Base-by-base conservation (phyloP, 1,140 invertebrate genomes). In the Eumaeus atala region DNA sequence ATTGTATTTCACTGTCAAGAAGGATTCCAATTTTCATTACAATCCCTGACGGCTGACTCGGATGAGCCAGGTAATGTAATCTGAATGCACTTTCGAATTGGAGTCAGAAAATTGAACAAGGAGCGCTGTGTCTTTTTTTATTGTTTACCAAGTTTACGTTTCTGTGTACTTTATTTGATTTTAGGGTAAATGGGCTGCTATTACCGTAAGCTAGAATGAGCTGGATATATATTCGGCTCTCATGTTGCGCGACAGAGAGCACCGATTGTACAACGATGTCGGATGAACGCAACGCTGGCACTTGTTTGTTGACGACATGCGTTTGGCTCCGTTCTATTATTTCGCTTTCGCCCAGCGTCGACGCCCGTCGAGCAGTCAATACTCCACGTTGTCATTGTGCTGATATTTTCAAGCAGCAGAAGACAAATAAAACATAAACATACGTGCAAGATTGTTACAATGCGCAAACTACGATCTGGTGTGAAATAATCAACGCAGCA, bases 401-500 rank as follows among this genome's bases (percentile, higher is more conserved):
- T 60, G 62, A 44, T 53, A 33, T 44, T 16, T 12, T 16, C 21
- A 35, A n/a, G 18, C 8, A n/a, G 17, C 28, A 28, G 51, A 34
- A 40, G 42, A 44, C 10, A 44, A 44, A 44, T 35, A 21, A 21
- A 34, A 28, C 33, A 53, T 33, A 42, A 34, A 14, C 9, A 16
- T 11, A 28, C n/a, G 8, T 28, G 40, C 21, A 49, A 17, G 11
- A 48, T 61, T 12, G 54, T 80, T 70, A 85, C 62, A 74, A 87
- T 87, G 83, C 72, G 63, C 58, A 82, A 84, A 80, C 75, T 87
- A 74, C 67, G 81, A 51, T 87, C 83, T 48, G 83, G 81, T 58
- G 83, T 87, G 59, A 87, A 87, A 75, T 87, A 87, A 70, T 61
- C 54, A 64, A 37, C 48, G 51, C 28, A 28, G 17, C n/a, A 47